These are phyloP conservation scores for Panopea generosa DNA, from an alignment of 2,888 invertebrate species.

Conservation along the genomic window DNA sequence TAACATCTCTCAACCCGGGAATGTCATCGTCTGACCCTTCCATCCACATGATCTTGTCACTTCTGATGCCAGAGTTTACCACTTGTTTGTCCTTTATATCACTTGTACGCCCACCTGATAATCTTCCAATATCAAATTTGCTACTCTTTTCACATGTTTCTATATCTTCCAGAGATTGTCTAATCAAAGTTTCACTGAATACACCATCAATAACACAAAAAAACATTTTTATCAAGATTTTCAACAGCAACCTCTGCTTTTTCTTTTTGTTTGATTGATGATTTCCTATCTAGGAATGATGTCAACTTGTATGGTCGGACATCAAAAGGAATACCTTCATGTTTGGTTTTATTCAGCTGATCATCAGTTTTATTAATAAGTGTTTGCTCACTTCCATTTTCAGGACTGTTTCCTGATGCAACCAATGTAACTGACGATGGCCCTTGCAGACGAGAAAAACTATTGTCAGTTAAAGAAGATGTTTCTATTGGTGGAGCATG, in stretches of 20 bases:
- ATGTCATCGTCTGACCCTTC: constrained; percentile 86
- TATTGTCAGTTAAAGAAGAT: no score
- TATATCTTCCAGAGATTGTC: constrained; percentile 52
- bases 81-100: constrained; percentile 53
- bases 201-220: constrained; percentile 62
- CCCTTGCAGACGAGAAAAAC: no score
- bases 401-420: neutral
- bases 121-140: no score
- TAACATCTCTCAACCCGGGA: constrained; percentile 45
- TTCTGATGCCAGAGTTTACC: constrained; percentile 88
- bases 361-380: neutral
- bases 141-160: constrained; percentile 26
- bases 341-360: neutral
- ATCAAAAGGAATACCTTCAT: constrained; percentile 53
- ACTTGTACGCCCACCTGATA: constrained; percentile 63
- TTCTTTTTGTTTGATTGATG: constrained; percentile 1
- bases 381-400: neutral
- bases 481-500: no score
- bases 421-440: no score
- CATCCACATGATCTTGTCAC: constrained; percentile 97
- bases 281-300: constrained; percentile 20
- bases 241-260: constrained; percentile 46
- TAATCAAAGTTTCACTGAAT: constrained; percentile 41
- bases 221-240: constrained; percentile 39
- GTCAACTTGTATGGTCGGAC: constrained; percentile 27